phyloP scores from a whole-genome alignment of 2,888 invertebrate species.

The Drosophila atripex region DNA sequence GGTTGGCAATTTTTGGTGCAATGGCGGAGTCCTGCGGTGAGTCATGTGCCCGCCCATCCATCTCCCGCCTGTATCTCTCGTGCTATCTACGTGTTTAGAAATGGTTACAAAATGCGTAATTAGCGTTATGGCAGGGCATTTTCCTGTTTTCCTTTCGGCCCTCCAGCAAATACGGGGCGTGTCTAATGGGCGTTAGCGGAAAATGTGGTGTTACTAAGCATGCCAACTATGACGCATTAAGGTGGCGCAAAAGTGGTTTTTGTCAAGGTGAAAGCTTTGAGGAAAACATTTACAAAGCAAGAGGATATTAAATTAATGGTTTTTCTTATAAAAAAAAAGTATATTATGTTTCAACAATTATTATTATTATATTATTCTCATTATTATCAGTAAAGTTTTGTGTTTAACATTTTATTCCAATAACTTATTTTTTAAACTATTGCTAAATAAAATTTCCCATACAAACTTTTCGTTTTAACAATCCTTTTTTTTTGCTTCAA shows the following conservation, averaged over 20 bases:
- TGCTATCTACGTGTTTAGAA: constrained; percentile 56
- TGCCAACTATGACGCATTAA: constrained; percentile 34
- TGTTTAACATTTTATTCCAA: neutral
- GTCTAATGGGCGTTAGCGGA: constrained; percentile 43
- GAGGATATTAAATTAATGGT: neutral
- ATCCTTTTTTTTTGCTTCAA: constrained; percentile 21
- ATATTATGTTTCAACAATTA: no score
- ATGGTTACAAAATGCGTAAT: constrained; percentile 77
- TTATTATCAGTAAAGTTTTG: no score
- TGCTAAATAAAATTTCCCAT: neutral
- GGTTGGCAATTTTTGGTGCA: constrained; percentile 27
- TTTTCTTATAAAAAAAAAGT: no score
- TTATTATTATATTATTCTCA: no score
- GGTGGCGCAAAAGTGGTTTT: constrained; percentile 8
- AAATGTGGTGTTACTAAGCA: constrained; percentile 36
- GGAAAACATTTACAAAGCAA: neutral
- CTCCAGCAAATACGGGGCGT: constrained; percentile 32
- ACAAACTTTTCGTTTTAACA: constrained; percentile 2
- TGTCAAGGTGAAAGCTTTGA: neutral
- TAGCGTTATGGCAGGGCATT: constrained; percentile 69
- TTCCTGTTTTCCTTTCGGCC: constrained; percentile 20
- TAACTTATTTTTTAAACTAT: no score
- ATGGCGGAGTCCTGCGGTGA: constrained; percentile 34
- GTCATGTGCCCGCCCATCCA: constrained; percentile 47
- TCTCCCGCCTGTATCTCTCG: constrained; percentile 11